These are phyloP conservation scores for Charina bottae DNA, from an alignment of 2,113 vertebrate genomes.

Conservation along the genomic window DNA sequence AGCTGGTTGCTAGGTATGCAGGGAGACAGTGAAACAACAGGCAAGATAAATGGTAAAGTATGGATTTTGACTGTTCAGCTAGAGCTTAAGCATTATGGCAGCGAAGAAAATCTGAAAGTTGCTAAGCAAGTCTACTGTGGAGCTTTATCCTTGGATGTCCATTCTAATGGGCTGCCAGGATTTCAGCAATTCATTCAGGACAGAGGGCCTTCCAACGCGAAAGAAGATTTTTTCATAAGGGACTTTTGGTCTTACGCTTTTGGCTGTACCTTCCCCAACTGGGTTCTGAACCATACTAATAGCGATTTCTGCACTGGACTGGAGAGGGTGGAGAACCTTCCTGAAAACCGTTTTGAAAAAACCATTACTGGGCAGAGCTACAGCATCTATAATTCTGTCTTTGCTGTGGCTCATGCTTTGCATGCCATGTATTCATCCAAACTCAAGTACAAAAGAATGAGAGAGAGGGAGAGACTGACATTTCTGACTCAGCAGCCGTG, in stretches of 20 bases:
- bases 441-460: not conserved
- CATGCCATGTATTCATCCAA: not conserved
- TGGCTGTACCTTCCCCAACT: not conserved
- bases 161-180: not conserved
- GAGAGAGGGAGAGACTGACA: not conserved
- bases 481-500: not conserved
- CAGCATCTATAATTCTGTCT: conserved; percentile 3
- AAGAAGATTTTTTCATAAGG: not conserved
- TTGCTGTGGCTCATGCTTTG: conserved; percentile 7
- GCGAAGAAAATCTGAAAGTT: not conserved
- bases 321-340: not conserved
- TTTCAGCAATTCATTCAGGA: not conserved
- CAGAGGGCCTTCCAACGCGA: not conserved
- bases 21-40: not conserved
- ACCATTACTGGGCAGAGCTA: not conserved
- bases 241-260: not conserved
- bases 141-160: not conserved
- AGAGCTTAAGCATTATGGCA: not conserved
- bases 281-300: not conserved
- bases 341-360: not conserved
- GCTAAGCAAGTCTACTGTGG: not conserved
- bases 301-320: not conserved
- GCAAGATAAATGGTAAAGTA: not conserved
- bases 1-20: not conserved
- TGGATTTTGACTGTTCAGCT: not conserved